Conservation (phyloP, 35 echinoderm and acorn worm species). For the Stichopus chloronotus region DNA sequence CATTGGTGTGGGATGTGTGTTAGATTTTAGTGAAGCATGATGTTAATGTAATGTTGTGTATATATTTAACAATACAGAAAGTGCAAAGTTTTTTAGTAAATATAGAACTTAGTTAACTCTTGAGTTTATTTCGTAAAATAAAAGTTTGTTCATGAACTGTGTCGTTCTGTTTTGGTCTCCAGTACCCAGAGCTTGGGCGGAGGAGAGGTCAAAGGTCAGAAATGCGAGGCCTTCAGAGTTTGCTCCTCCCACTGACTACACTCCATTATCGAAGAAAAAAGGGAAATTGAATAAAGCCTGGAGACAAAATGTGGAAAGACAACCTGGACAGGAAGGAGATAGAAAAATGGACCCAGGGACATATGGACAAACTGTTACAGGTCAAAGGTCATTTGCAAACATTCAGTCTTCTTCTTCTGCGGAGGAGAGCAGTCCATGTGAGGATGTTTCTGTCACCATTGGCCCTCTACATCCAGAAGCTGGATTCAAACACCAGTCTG, state of each 20-base stretch:
- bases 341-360: background rate
- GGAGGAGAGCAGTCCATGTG: background rate
- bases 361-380: background rate
- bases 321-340: background rate
- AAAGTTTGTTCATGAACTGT: background rate
- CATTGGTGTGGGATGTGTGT: too few relatives aligned
- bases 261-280: background rate
- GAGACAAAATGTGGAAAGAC: background rate
- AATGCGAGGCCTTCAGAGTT: constrained; percentile 78
- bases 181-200: constrained; percentile 70
- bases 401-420: background rate
- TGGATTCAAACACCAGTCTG: background rate
- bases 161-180: background rate
- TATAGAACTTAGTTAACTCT: too few relatives aligned
- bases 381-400: background rate
- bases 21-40: too few relatives aligned
- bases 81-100: too few relatives aligned
- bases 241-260: constrained; percentile 75
- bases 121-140: too few relatives aligned
- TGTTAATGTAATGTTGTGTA: too few relatives aligned
- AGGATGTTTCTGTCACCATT: background rate
- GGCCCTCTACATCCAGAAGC: background rate
- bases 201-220: constrained; percentile 55
- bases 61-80: too few relatives aligned
- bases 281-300: background rate